Percentiles rank a stretch among this genome's conserved stretches.
These are phyloP conservation scores for Peromyscus leucopus DNA, from an alignment of 2,113 vertebrate species.

Conservation along the genomic window DNA sequence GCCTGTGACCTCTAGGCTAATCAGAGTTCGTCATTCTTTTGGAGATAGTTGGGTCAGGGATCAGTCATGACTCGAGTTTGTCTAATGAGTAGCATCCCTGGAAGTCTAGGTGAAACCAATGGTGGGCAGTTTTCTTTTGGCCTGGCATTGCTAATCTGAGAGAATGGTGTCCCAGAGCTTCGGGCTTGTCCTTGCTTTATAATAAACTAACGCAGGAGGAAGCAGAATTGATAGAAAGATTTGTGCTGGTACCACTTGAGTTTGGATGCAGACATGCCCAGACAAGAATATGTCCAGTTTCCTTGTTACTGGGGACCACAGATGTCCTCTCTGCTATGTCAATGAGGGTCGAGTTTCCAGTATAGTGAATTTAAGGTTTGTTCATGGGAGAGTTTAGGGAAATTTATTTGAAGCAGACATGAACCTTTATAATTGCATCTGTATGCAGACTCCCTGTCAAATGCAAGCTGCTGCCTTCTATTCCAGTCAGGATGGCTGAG, in stretches of 20 bases:
- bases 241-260: not conserved
- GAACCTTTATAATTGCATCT: not conserved
- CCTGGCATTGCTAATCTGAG: not conserved
- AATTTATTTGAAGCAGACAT: not conserved
- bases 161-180: not conserved
- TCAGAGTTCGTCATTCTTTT: not conserved
- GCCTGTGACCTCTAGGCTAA: not conserved
- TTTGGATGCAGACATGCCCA: not conserved
- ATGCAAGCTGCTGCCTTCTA: not conserved
- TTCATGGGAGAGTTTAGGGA: not conserved
- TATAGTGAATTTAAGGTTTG: not conserved
- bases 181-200: not conserved
- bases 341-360: conserved; percentile 17
- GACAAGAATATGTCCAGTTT: conserved; percentile 1
- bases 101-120: not conserved
- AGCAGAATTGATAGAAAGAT: conserved; percentile 4
- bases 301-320: not conserved
- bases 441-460: not conserved
- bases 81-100: not conserved
- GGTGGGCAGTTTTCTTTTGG: not conserved
- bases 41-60: not conserved
- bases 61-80: not conserved
- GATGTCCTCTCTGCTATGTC: conserved; percentile 51
- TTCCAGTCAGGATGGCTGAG: not conserved
- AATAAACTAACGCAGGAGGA: conserved; percentile 13